A percentile compares a stretch with the other conserved stretches of the same genome.
Evolutionary conservation across 2,888 invertebrate genomes (phyloP).

Genomic region (Amphiduros pacificus): DNA sequence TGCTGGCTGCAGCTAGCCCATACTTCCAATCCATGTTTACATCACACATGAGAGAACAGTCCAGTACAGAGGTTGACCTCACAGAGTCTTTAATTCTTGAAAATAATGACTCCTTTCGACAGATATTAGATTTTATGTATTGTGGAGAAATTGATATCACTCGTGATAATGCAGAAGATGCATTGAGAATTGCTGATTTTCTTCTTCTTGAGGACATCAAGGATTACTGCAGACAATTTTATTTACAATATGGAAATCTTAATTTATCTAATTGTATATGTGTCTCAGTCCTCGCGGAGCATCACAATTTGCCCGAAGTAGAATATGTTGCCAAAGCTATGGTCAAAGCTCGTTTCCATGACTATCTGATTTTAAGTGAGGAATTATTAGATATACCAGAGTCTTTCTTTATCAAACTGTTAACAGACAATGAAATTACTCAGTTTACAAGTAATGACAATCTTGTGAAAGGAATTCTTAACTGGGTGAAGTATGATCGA

Average conservation of each 20-base stretch:
- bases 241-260: slow-evolving; percentile 49
- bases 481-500: slow-evolving; percentile 47
- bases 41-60: slow-evolving; percentile 51
- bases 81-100: slow-evolving; percentile 48
- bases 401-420: slow-evolving; percentile 39
- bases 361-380: slow-evolving; percentile 49
- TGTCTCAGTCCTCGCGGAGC: slow-evolving; percentile 45
- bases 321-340: slow-evolving; percentile 43
- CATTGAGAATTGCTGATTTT: slow-evolving; percentile 52
- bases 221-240: slow-evolving; percentile 52
- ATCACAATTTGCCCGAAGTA: slow-evolving; percentile 49
- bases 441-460: slow-evolving; percentile 47
- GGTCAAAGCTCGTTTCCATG: slow-evolving; percentile 52
- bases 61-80: slow-evolving; percentile 44
- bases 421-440: slow-evolving; percentile 45
- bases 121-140: slow-evolving; percentile 52
- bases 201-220: slow-evolving; percentile 53
- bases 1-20: slow-evolving; percentile 52
- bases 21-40: slow-evolving; percentile 57
- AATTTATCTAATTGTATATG: slow-evolving; percentile 50
- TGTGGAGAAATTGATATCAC: slow-evolving; percentile 47
- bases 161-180: slow-evolving; percentile 47
- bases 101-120: slow-evolving; percentile 43
- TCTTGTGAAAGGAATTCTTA: slow-evolving; percentile 41
- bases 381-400: slow-evolving; percentile 50